Percentiles rank a stretch among this genome's conserved stretches.
These are phyloP conservation scores for Glossophaga mutica DNA, from an alignment of 2,797 vertebrate species.

Conservation along the genomic window DNA sequence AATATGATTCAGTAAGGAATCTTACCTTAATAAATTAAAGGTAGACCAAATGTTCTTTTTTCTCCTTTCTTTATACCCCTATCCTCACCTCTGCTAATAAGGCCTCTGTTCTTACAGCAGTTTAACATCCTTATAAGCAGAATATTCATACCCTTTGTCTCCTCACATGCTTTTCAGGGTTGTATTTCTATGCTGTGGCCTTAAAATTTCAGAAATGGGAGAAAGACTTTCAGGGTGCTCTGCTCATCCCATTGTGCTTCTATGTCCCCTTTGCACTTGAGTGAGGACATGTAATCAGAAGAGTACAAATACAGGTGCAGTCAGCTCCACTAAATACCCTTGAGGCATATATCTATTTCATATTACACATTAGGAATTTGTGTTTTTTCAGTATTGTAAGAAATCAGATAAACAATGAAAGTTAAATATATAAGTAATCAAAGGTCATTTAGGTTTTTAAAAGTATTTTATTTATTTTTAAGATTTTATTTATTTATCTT, in stretches of 20 bases:
- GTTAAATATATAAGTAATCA: neutral
- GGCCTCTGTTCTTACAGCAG: neutral
- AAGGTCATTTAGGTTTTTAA: neutral
- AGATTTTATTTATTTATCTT: too few species aligned
- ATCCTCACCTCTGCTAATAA: neutral
- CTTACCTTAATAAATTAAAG: neutral
- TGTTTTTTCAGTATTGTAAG: neutral
- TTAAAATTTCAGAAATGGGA: conserved; percentile 11
- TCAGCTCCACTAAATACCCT: neutral
- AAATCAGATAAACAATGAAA: neutral
- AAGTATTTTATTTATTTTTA: too few species aligned
- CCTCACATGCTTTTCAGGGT: neutral
- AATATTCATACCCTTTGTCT: neutral
- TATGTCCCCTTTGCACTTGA: neutral
- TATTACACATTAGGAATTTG: neutral
- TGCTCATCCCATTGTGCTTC: neutral
- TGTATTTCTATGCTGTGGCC: neutral
- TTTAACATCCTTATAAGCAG: neutral
- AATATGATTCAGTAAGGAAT: neutral
- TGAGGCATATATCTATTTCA: neutral
- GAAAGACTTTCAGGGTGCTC: neutral
- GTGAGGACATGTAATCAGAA: conserved; percentile 12
- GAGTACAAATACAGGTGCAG: neutral
- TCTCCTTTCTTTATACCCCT: neutral
- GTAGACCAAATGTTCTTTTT: neutral